Conservation (phyloP, 2,888 invertebrate genomes). For the Euphydryas editha region DNA sequence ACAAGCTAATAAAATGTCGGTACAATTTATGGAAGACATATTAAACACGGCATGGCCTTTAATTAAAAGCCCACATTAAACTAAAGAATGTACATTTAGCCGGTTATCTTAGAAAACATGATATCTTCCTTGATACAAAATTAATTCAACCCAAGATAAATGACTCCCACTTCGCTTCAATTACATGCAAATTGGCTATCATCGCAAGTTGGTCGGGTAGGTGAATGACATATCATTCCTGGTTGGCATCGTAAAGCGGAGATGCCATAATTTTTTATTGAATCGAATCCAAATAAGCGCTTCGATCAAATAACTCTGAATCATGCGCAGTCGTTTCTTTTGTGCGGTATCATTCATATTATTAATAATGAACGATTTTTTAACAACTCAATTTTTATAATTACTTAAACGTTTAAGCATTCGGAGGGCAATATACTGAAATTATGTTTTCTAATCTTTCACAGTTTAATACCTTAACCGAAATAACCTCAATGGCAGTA, state of each 20-base stretch:
- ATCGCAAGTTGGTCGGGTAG: constrained; percentile 35
- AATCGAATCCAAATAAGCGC: constrained; percentile 27
- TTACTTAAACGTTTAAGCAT: background rate
- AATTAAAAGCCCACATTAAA: constrained; percentile 20
- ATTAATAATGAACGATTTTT: background rate
- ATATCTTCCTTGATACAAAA: constrained; percentile 27
- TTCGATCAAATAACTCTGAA: constrained; percentile 28
- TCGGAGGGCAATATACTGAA: too few species aligned
- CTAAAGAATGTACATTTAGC: constrained; percentile 18
- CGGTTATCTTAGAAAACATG: constrained; percentile 23
- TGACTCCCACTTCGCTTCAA: constrained; percentile 45
- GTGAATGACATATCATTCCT: constrained; percentile 34
- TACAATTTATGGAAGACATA: constrained; percentile 3
- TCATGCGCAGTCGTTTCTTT: constrained; percentile 12
- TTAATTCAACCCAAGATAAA: constrained; percentile 45
- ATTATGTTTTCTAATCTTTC: too few species aligned
- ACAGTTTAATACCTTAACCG: too few species aligned
- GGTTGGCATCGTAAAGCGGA: constrained; percentile 30
- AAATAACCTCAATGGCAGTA: too few species aligned
- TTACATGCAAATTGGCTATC: constrained; percentile 54
- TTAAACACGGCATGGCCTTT: constrained; percentile 12
- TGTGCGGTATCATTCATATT: constrained; percentile 1
- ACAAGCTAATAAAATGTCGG: constrained; percentile 4
- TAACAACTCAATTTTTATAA: background rate
- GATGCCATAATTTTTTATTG: constrained; percentile 29